Evolutionary conservation across 2,797 vertebrate genomes (phyloP).

Genomic region (Anguilla marmorata): DNA sequence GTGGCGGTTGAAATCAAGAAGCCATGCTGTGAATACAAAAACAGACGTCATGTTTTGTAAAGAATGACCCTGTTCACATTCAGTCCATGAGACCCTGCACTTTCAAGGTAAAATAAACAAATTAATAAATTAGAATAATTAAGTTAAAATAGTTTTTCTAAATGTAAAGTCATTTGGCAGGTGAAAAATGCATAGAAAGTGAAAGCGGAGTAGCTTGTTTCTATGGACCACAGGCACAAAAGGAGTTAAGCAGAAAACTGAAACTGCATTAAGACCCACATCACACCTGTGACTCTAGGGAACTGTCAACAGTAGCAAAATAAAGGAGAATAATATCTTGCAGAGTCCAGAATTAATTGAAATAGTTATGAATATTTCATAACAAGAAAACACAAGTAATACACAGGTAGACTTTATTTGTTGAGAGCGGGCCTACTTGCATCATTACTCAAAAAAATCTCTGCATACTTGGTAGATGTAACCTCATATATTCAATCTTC

Average conservation of each 20-base stretch:
- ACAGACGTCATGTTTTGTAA: neutral
- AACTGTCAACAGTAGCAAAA: slow-evolving; percentile 1
- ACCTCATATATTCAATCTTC: neutral
- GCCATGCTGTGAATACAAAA: neutral
- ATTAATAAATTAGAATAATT: too few species aligned
- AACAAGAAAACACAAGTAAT: neutral
- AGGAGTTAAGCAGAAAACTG: neutral
- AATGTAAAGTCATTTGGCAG: neutral
- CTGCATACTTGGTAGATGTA: neutral
- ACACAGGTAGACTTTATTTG: neutral
- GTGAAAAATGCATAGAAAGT: neutral
- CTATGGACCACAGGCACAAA: neutral
- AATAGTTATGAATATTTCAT: slow-evolving; percentile 1
- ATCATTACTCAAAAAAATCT: neutral
- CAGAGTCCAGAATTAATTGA: neutral
- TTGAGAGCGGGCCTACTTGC: neutral
- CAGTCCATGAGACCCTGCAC: neutral
- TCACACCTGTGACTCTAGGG: neutral
- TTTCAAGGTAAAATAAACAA: neutral
- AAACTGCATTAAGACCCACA: neutral
- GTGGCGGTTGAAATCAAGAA: neutral
- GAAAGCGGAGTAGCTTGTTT: neutral
- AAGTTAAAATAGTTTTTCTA: too few species aligned
- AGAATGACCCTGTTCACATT: neutral
- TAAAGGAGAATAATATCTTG: neutral